phyloP scores from a whole-genome alignment of 2,113 vertebrate genomes.

The Malurus melanocephalus region DNA sequence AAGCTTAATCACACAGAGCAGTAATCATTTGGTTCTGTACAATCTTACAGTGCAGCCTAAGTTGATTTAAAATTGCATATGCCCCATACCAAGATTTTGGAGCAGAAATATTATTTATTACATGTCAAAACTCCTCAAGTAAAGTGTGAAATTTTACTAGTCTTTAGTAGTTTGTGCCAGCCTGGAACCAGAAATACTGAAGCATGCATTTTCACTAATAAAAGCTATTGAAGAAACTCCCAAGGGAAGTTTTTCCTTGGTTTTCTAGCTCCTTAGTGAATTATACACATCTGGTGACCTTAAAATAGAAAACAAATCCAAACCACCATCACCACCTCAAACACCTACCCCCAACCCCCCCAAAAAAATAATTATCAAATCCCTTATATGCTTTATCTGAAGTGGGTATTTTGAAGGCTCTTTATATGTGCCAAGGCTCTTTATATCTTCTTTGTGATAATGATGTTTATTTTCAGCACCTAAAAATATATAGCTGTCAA shows the following conservation, averaged over 20 bases:
- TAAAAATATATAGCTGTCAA: not conserved
- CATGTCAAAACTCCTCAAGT: not conserved
- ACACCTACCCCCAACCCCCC: accelerated
- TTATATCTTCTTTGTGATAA: not conserved
- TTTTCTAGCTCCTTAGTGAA: not conserved
- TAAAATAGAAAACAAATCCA: not conserved
- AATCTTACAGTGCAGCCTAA: not conserved
- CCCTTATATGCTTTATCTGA: not conserved
- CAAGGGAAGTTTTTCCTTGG: not conserved
- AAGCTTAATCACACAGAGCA: not conserved
- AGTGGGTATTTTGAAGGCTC: not conserved
- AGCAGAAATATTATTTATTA: not conserved
- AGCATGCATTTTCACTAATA: not conserved
- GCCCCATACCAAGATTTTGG: not conserved
- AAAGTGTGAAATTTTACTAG: not conserved
- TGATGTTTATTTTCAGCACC: not conserved
- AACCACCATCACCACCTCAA: not conserved
- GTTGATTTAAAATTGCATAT: not conserved
- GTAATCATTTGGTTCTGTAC: not conserved
- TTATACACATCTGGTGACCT: not conserved
- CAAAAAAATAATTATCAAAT: not conserved
- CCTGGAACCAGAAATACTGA: not conserved
- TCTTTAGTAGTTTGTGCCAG: not conserved
- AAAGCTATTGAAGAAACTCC: not conserved
- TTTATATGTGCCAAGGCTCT: not conserved